Evolutionary conservation across 2,888 invertebrate genomes (phyloP), one percentile per base, ranked within the genome.

Genomic region (Lasioglossum marginatum): DNA sequence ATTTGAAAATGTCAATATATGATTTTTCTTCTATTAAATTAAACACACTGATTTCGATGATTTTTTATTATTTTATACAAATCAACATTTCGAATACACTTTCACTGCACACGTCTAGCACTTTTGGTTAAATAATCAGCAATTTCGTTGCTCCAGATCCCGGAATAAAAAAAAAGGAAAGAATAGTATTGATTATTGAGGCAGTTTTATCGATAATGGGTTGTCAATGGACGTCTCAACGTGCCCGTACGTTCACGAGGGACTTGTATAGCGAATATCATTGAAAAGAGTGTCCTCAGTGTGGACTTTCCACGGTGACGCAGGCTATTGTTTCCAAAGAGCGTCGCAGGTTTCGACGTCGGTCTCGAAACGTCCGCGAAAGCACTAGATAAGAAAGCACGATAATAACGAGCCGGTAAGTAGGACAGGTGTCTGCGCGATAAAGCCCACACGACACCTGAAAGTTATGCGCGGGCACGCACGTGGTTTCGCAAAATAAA

Each of bases 401-500:
- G 90, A 92, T 93, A 92, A 92, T 92, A 93, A 94, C 92, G 88
- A 92, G 89, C 90, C 90, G 63, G 93, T 93, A 94, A 94, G 94
- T 94, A 92, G 94, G 94, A 94, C 94, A 94, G 94, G 93, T 93
- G 93, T 94, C 92, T 89, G 91, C 81, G 92, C 92, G 93, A 94
- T 93, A 94, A 93, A 92, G 89, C 92, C 89, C 90, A 92, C 88
- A 89, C 92, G 92, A 92, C 91, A 91, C 92, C 90, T 92, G 90
- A 91, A 93, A 93, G 90, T 94, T 95, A 95, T 95, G 94, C 94
- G 90, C 90, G 82, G 91, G 91, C 94, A 94, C 93, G 94, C 93
- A 94, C 93, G 87, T 87, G 90, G 89, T 92, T 93, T 88, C 89
- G 91, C 90, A 85, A 93, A 92, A 92, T 92, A 91, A 90, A 91